phyloP scores from a whole-genome alignment of 1,140 invertebrate genomes.

The Cydia pomonella region DNA sequence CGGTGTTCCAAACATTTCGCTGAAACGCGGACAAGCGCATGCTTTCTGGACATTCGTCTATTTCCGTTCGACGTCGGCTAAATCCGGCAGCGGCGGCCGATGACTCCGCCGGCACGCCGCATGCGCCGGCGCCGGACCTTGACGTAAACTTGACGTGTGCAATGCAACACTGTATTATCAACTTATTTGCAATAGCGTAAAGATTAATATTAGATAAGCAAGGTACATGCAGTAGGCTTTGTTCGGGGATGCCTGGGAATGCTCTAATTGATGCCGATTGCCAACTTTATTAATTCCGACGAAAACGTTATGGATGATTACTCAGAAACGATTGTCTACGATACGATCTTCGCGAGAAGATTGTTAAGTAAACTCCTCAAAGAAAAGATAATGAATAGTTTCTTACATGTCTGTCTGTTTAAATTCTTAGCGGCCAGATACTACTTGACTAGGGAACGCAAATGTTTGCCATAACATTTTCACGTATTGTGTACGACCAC shows the following conservation, averaged over 20 bases:
- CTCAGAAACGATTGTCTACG: background rate
- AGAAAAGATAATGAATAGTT: background rate
- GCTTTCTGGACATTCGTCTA: slow-evolving; percentile 66
- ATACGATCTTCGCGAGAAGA: slow-evolving; percentile 14
- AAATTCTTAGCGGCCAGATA: background rate
- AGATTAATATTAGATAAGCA: background rate
- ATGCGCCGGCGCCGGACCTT: slow-evolving; percentile 61
- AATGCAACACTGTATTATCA: slow-evolving; percentile 38
- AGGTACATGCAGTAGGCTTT: background rate
- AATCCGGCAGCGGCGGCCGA: slow-evolving; percentile 69
- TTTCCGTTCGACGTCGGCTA: slow-evolving; percentile 69
- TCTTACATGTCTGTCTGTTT: slow-evolving; percentile 11
- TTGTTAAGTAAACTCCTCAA: slow-evolving; percentile 7
- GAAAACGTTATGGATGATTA: background rate
- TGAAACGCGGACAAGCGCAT: slow-evolving; percentile 58
- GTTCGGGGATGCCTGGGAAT: slow-evolving; percentile 32
- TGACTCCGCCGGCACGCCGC: slow-evolving; percentile 68
- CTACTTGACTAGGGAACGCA: slow-evolving; percentile 1
- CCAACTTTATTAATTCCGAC: slow-evolving; percentile 1
- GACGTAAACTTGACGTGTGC: slow-evolving; percentile 49
- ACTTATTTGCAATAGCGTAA: slow-evolving; percentile 34
- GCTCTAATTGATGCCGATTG: slow-evolving; percentile 13
- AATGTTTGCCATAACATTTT: slow-evolving; percentile 30
- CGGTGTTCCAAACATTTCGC: slow-evolving; percentile 53
- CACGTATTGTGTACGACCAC: background rate